Evolutionary conservation across 2,113 vertebrate genomes (phyloP), one percentile per base, ranked within the genome.

Genomic region (Pimephales promelas): DNA sequence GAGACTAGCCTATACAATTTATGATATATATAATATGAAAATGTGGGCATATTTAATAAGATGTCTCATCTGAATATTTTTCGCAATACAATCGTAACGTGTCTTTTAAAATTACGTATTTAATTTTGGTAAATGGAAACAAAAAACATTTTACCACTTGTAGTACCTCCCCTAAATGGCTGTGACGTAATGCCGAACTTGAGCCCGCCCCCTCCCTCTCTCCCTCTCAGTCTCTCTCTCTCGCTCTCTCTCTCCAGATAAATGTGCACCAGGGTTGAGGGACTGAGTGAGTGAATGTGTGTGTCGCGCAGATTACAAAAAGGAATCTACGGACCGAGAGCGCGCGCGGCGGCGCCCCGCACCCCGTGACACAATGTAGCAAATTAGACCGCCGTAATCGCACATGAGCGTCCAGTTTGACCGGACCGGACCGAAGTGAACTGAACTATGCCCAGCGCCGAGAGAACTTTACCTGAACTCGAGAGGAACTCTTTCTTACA

Each of bases 381-480:
- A 20, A 70, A 70, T 7, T 64, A 22, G 16, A 5, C 18, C 77
- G 26, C 77, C 16, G 40, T 22, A 31, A 70, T 9, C 24, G 9
- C 59, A n/a, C 78, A 11, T 2, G 59, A 70, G 28, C 26, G 64
- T 56, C 61, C 47, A 34, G 26, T 81, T 54, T 36, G 7, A 43
- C 20, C 47, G 79, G 40, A 40, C 34, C 34, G 34, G 64, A 81
- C 64, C 79, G 64, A 28, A 56, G 26, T n/a, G 47, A 18, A 26
- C 8, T 26, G 79, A 81, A 70, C 62, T 81, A 81, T 81, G 79
- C 79, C 79, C 79, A 56, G 79, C 79, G 64, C 79, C 45, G 79
- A 81, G 26, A 70, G 79, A 70, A 81, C 62, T 54, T 56, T 47
- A 56, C 24, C 62, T 11, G 79, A 81, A 81, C 45, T 81, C 79